Conservation (phyloP, 2,888 invertebrate species). For the Drosophila nigricruria region DNA sequence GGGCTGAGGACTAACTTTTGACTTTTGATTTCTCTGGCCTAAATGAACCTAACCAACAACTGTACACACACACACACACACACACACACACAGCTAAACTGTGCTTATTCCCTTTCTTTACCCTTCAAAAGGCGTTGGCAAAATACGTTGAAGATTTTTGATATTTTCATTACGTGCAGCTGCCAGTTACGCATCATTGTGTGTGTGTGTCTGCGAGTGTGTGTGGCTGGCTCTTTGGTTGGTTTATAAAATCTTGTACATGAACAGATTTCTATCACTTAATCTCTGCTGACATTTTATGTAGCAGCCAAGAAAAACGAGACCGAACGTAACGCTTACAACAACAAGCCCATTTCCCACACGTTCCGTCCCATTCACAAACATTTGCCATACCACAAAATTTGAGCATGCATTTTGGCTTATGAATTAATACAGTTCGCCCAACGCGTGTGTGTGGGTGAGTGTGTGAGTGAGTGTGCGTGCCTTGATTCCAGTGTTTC, state of each 20-base stretch:
- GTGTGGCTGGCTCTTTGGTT: conserved; percentile 6
- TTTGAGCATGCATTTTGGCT: conserved; percentile 7
- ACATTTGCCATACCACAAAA: background rate
- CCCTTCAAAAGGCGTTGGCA: conserved; percentile 55
- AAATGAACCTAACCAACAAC: conserved; percentile 69
- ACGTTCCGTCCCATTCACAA: conserved; percentile 9
- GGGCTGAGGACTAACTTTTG: conserved; percentile 63
- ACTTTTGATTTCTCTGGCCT: conserved; percentile 77
- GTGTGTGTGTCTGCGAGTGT: conserved; percentile 9
- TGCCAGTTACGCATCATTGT: conserved; percentile 52
- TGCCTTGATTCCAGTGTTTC: conserved; percentile 21
- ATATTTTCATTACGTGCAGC: conserved; percentile 81
- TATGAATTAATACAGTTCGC: conserved; percentile 23
- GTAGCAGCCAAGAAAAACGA: conserved; percentile 40
- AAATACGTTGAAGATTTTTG: conserved; percentile 75
- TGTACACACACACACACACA: conserved; percentile 12
- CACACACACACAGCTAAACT: conserved; percentile 51
- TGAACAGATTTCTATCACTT: conserved; percentile 66
- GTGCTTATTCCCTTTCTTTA: conserved; percentile 6
- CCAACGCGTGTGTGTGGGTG: conserved; percentile 2
- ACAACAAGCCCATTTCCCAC: conserved; percentile 25
- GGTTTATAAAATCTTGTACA: conserved; percentile 66
- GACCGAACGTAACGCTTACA: conserved; percentile 18
- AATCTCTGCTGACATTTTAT: conserved; percentile 77
- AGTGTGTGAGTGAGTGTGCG: conserved; percentile 19